Conservation (phyloP, 2,113 vertebrate species). For the Xyrauchen texanus region DNA sequence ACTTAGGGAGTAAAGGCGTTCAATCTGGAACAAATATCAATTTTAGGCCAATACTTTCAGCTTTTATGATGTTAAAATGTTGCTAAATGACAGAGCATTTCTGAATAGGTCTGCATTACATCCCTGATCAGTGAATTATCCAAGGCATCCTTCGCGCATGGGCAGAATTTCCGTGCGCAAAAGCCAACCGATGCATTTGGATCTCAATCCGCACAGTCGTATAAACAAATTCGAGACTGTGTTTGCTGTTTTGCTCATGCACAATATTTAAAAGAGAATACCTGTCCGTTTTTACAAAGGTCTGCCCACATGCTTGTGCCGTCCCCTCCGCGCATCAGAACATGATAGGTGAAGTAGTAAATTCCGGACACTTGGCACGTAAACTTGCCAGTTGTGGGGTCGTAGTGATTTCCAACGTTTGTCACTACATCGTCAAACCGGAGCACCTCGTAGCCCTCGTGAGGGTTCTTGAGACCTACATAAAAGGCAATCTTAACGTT, state of each 20-base stretch:
- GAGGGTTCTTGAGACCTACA: constrained; percentile 88
- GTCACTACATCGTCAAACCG: constrained; percentile 77
- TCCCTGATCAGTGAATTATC: no score
- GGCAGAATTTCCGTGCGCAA: no score
- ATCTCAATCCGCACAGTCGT: no score
- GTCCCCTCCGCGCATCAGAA: constrained; percentile 87
- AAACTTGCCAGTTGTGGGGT: constrained; percentile 84
- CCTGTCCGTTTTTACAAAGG: constrained; percentile 87
- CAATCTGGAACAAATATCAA: no score
- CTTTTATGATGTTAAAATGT: no score
- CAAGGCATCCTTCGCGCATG: no score
- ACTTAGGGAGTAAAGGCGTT: no score
- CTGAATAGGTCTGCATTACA: no score
- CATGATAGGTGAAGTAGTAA: constrained; percentile 87
- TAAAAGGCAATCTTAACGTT: constrained; percentile 87
- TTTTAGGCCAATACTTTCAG: no score
- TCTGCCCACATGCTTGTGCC: constrained; percentile 90
- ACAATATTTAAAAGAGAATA: constrained; percentile 45
- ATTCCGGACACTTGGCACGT: constrained; percentile 87
- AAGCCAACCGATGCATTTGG: no score
- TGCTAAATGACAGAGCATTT: no score
- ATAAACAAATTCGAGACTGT: background rate
- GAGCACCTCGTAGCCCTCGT: constrained; percentile 77
- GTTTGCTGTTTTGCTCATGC: background rate
- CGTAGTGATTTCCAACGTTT: constrained; percentile 75